These are phyloP conservation scores for Plodia interpunctella DNA, from an alignment of 1,140 invertebrate genomes.

Conservation along the genomic window DNA sequence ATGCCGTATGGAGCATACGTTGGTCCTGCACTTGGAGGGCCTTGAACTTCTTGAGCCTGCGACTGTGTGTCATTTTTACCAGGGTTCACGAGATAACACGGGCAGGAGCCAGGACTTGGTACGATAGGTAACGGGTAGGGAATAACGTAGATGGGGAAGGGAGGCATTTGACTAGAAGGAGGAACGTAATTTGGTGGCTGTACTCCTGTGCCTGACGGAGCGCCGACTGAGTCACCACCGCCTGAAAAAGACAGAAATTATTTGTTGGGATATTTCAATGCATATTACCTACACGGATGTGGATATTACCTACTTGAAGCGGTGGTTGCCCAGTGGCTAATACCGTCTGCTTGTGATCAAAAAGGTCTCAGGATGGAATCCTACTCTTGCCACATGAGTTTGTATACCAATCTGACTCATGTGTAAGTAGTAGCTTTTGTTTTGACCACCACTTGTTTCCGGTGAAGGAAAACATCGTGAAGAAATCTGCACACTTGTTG, in stretches of 20 bases:
- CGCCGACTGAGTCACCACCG: conserved; percentile 41
- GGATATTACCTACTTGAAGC: no score
- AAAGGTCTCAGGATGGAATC: no score
- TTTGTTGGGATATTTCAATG: no score
- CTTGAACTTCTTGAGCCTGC: conserved; percentile 16
- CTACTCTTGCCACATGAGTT: no score
- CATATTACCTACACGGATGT: no score
- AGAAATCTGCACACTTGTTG: no score
- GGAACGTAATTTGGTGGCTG: conserved; percentile 56
- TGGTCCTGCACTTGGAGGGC: conserved; percentile 29
- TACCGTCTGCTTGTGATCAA: no score
- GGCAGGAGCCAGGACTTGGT: conserved; percentile 74
- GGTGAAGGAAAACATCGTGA: no score
- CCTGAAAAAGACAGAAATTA: conserved; percentile 28
- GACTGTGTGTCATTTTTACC: conserved; percentile 44
- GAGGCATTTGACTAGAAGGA: conserved; percentile 51
- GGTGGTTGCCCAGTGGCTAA: no score
- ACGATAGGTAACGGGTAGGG: conserved; percentile 77
- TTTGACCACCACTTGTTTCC: no score
- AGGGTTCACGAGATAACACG: conserved; percentile 76
- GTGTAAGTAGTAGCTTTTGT: no score
- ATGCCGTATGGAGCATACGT: conserved; percentile 64
- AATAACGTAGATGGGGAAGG: conserved; percentile 74
- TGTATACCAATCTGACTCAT: no score
- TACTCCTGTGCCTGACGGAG: conserved; percentile 65